phyloP scores from a whole-genome alignment of 1,140 invertebrate species.

The Formica selysi region DNA sequence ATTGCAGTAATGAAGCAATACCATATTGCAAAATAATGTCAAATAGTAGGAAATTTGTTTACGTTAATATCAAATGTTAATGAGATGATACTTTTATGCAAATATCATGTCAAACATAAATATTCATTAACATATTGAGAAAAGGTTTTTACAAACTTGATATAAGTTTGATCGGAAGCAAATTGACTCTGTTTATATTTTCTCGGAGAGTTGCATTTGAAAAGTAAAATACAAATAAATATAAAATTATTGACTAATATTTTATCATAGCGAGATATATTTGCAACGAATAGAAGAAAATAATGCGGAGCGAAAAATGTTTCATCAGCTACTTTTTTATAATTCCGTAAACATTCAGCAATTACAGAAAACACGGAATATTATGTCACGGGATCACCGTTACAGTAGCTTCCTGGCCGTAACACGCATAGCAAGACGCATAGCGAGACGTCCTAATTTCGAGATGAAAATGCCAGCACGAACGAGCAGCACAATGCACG shows the following conservation, averaged over 20 bases:
- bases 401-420: background rate
- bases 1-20: too few species aligned
- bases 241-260: constrained; percentile 3
- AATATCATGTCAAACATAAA: constrained; percentile 4
- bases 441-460: constrained; percentile 52
- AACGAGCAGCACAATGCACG: constrained; percentile 40
- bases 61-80: constrained; percentile 1
- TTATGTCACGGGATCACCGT: background rate
- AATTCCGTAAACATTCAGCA: constrained; percentile 12
- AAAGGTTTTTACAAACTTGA: background rate
- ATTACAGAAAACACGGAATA: background rate
- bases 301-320: background rate
- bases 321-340: background rate
- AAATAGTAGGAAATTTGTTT: background rate
- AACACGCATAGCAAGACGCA: background rate
- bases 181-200: background rate
- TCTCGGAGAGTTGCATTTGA: background rate
- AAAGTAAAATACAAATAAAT: background rate
- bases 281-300: background rate
- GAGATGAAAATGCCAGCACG: constrained; percentile 15
- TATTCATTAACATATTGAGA: constrained; percentile 27
- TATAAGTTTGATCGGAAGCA: constrained; percentile 29
- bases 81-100: constrained; percentile 7
- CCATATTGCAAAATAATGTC: background rate
- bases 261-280: background rate